Percentiles rank a stretch among this genome's conserved stretches.
Evolutionary conservation across 1,140 invertebrate species (phyloP).

Genomic region (Drosophila malerkotliana): DNA sequence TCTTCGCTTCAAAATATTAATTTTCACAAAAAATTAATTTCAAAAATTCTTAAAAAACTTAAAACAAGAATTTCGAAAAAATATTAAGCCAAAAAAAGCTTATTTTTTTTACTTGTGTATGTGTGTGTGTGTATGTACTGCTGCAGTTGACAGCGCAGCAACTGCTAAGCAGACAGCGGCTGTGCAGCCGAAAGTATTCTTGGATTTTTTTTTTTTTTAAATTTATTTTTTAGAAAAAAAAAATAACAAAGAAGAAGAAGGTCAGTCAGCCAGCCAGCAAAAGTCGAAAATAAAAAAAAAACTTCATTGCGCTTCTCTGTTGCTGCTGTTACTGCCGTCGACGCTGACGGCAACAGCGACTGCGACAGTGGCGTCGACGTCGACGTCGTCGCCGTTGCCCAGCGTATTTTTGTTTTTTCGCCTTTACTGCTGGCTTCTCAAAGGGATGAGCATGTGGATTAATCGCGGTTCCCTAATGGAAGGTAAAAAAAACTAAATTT

Average conservation of each 20-base stretch:
- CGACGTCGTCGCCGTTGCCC: conserved; percentile 53
- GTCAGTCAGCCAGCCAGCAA: conserved; percentile 32
- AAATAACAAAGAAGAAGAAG: conserved; percentile 54
- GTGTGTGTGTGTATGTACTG: conserved; percentile 15
- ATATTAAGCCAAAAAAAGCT: conserved; percentile 10
- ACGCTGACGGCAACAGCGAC: conserved; percentile 9
- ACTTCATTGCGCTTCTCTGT: not conserved
- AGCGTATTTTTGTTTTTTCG: conserved; percentile 67
- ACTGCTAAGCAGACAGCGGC: conserved; percentile 26
- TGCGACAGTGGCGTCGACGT: conserved; percentile 9
- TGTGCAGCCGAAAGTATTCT: conserved; percentile 40
- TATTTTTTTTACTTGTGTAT: not conserved
- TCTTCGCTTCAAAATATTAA: conserved; percentile 11
- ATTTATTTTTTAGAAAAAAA: conserved; percentile 20
- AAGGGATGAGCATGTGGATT: conserved; percentile 70
- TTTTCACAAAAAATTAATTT: conserved; percentile 1
- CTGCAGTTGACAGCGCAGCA: conserved; percentile 21
- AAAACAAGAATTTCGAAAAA: not conserved
- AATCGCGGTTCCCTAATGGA: conserved; percentile 69
- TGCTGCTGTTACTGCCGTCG: conserved; percentile 4
- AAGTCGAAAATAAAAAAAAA: conserved; percentile 12
- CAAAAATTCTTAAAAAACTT: not conserved
- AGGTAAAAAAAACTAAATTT: conserved; percentile 47
- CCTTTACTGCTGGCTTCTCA: conserved; percentile 65
- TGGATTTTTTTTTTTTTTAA: not conserved